These are phyloP conservation scores for Lutjanus erythropterus DNA, from an alignment of 2,113 vertebrate genomes.

Conservation along the genomic window DNA sequence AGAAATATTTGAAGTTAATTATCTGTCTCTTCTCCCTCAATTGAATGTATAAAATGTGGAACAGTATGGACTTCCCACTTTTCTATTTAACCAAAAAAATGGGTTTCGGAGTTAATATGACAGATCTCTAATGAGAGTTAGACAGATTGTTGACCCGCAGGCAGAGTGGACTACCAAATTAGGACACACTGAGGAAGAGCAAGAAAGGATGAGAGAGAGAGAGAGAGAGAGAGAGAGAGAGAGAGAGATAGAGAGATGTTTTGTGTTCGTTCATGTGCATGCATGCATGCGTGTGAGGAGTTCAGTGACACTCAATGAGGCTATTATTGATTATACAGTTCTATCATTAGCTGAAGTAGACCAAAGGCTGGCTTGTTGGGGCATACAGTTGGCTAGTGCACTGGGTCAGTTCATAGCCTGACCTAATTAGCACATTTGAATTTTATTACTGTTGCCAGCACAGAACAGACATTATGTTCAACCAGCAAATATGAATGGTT, in stretches of 20 bases:
- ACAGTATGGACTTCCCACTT: constrained; percentile 1
- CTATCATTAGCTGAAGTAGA: constrained; percentile 65
- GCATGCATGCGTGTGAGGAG: constrained; percentile 12
- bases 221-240: constrained; percentile 12
- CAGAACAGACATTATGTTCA: background rate
- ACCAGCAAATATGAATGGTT: background rate
- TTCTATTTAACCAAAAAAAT: constrained; percentile 36
- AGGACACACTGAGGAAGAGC: constrained; percentile 49
- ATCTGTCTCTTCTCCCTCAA: constrained; percentile 3
- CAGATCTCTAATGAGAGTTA: constrained; percentile 48
- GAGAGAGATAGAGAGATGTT: constrained; percentile 10
- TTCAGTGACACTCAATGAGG: constrained; percentile 52
- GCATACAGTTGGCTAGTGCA: constrained; percentile 37
- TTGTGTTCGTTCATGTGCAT: background rate
- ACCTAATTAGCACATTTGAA: constrained; percentile 52
- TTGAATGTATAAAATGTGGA: constrained; percentile 10
- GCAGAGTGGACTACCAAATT: constrained; percentile 51
- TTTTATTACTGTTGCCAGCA: constrained; percentile 34
- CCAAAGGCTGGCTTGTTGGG: constrained; percentile 44
- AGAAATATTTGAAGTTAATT: constrained; percentile 45
- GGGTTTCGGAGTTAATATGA: constrained; percentile 31
- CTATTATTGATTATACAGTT: constrained; percentile 67
- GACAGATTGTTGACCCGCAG: constrained; percentile 60
- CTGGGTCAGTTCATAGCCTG: constrained; percentile 59
- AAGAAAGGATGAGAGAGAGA: constrained; percentile 1